Evolutionary conservation across 2,113 vertebrate species (phyloP).

Genomic region (Ptilonorhynchus violaceus): DNA sequence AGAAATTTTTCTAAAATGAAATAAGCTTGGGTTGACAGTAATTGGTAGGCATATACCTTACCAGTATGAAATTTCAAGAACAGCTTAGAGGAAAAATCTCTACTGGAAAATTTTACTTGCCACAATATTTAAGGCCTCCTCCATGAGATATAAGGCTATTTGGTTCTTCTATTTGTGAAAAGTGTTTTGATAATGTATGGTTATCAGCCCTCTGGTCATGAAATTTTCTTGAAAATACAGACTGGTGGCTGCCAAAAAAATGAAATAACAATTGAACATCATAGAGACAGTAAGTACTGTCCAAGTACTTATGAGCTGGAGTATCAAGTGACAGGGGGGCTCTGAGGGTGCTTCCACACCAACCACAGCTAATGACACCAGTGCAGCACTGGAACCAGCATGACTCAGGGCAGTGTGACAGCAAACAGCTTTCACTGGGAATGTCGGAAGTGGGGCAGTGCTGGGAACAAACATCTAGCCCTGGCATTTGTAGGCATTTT

Average conservation of each 20-base stretch:
- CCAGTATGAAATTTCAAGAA: background rate
- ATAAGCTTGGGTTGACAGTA: background rate
- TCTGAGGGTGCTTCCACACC: background rate
- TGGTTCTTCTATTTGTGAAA: background rate
- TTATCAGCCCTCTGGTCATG: background rate
- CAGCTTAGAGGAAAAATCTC: background rate
- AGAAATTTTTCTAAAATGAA: background rate
- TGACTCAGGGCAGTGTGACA: background rate
- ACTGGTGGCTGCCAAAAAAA: background rate
- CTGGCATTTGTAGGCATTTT: background rate
- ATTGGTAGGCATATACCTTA: background rate
- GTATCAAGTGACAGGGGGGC: background rate
- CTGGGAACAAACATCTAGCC: background rate
- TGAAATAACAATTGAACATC: background rate
- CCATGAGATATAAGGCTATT: background rate
- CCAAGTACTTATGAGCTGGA: background rate
- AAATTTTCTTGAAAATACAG: background rate
- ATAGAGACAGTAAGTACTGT: background rate
- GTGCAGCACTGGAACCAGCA: background rate
- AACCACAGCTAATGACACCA: background rate
- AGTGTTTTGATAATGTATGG: background rate
- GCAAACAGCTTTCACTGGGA: background rate
- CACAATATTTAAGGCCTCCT: background rate
- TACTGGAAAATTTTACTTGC: background rate
- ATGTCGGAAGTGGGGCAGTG: background rate